Conservation (phyloP, 2,113 vertebrate species). For the Albula goreensis region DNA sequence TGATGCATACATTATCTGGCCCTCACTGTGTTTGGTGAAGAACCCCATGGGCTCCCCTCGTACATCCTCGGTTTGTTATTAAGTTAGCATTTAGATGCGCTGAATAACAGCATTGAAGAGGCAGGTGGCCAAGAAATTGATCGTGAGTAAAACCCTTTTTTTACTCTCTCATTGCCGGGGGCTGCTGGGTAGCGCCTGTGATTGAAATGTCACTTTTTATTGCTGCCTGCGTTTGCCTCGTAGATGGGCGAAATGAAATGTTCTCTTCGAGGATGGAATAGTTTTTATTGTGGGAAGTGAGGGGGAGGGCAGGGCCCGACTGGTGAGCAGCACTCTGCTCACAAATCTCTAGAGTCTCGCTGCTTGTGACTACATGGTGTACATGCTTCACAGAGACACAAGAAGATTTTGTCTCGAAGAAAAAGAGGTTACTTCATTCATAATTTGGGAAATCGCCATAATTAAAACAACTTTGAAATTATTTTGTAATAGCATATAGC, state of each 20-base stretch:
- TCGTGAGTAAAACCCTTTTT: neutral
- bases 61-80: constrained; percentile 16
- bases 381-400: neutral
- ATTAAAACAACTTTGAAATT: too few species aligned
- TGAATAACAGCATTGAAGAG: neutral
- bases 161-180: neutral
- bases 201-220: constrained; percentile 33
- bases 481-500: neutral
- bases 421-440: neutral
- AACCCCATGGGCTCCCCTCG: neutral
- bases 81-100: constrained; percentile 24
- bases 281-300: neutral
- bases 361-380: neutral
- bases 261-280: neutral
- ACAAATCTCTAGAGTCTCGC: neutral
- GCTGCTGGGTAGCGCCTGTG: neutral
- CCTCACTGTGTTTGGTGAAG: neutral
- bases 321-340: too few species aligned
- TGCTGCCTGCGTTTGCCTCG: neutral
- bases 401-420: neutral
- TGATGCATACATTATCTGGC: constrained; percentile 7
- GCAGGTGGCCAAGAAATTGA: constrained; percentile 13
- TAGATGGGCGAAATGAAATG: constrained; percentile 9
- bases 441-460: too few species aligned
- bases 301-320: too few species aligned